Evolutionary conservation across 2,888 invertebrate genomes (phyloP).

Genomic region (Drosophila barbarae): DNA sequence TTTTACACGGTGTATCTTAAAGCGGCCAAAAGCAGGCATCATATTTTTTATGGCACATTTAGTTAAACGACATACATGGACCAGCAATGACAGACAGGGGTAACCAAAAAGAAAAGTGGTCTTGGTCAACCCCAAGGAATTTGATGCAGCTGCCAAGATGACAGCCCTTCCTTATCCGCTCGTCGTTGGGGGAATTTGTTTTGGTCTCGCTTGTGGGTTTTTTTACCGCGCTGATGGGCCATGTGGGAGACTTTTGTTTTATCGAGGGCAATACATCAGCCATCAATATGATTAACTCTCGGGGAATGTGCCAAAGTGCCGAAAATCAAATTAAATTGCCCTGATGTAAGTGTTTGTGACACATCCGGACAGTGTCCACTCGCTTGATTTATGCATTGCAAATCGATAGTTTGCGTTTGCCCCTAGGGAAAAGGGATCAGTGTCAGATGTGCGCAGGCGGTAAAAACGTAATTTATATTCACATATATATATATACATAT

Average conservation of each 20-base stretch:
- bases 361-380: conserved; percentile 58
- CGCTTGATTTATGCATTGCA: conserved; percentile 64
- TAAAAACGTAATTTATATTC: conserved; percentile 46
- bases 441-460: conserved; percentile 48
- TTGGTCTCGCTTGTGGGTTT: conserved; percentile 38
- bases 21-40: conserved; percentile 7
- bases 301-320: conserved; percentile 68
- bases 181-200: conserved; percentile 29
- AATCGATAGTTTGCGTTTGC: conserved; percentile 67
- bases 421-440: conserved; percentile 72
- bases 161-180: conserved; percentile 42
- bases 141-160: conserved; percentile 33
- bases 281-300: conserved; percentile 74
- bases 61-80: conserved; percentile 55
- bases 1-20: not conserved
- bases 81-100: conserved; percentile 19
- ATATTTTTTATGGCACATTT: conserved; percentile 64
- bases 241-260: conserved; percentile 60
- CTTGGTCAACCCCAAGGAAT: conserved; percentile 31
- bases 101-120: conserved; percentile 12
- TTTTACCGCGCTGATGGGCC: conserved; percentile 41
- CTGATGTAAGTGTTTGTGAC: conserved; percentile 79
- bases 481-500: conserved; percentile 11
- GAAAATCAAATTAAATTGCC: conserved; percentile 77
- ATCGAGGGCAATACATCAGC: conserved; percentile 68